Evolutionary conservation across 2,888 invertebrate genomes (phyloP), one percentile per base, ranked within the genome.

Genomic region (Oscheius sp.): DNA sequence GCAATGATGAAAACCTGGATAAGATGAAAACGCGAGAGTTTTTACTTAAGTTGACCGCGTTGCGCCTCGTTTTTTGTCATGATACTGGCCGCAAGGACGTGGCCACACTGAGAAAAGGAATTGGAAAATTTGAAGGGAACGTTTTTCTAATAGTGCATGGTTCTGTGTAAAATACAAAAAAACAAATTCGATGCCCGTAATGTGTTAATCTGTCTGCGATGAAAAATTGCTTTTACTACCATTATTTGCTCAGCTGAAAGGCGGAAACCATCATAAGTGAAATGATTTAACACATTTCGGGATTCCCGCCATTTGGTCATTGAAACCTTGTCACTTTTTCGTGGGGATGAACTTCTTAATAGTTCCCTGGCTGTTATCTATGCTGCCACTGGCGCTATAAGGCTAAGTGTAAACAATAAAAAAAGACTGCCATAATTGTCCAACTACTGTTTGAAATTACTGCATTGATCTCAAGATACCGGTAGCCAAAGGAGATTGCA

Each of bases 1-100:
- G 59, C 59, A 59, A 54, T 44, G 59, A 59, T 59, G 44, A 26
- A 26, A 59, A 26, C 28, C 59, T 30, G 41, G 59, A 59, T 59
- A 59, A 59, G 24, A 33, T 36, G 22, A 26, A 41, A 59, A 44
- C 41, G 41, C 44, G 24, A 59, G 59, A 44, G 36, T 50, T 44
- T 59, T 59, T 59, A 59, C 59, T 14, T 26, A 44, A 44, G 28
- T 14, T 59, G 59, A 59, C 59, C 59, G 59, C 57, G 36, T 38
- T 57, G 57, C 57, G 57, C 59, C 28, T 20, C 12, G 59, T 59
- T 59, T 59, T 59, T 59, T 59, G 12, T 22, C 56, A 22, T 41
- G 24, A 14, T 28, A 41, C 24, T 44, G 44, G 28, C 59, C 41
- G 41, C 59, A 59, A 59, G 59, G 59, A 59, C 59, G 44, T 44